These are phyloP conservation scores for Columba guinea DNA, from an alignment of 2,797 vertebrate species.

Conservation along the genomic window DNA sequence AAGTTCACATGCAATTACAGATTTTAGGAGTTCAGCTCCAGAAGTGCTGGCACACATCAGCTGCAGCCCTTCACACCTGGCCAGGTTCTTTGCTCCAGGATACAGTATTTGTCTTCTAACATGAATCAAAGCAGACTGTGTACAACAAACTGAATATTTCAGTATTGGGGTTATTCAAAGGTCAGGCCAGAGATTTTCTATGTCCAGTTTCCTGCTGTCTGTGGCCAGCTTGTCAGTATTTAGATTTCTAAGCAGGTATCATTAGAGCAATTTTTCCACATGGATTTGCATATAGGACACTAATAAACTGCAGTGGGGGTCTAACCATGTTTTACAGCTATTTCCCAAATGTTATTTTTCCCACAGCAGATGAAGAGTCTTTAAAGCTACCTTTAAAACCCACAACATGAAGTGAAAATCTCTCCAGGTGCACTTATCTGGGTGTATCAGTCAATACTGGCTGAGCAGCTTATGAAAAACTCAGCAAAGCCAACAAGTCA, in stretches of 20 bases:
- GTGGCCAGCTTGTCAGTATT: neutral
- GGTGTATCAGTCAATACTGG: neutral
- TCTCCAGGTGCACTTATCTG: neutral
- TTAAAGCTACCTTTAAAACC: neutral
- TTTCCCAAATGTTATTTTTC: neutral
- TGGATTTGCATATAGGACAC: neutral
- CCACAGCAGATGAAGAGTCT: neutral
- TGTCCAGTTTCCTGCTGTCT: neutral
- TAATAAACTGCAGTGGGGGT: neutral
- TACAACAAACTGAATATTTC: conserved; percentile 59
- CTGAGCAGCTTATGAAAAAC: neutral
- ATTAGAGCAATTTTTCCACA: neutral
- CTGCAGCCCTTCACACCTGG: conserved; percentile 30
- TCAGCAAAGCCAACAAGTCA: neutral
- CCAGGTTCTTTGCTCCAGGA: neutral
- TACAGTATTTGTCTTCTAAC: neutral
- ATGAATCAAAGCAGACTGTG: conserved; percentile 34
- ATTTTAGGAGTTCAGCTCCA: neutral
- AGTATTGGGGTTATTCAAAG: conserved; percentile 58
- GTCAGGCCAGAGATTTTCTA: conserved; percentile 53
- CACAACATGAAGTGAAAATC: neutral
- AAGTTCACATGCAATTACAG: neutral
- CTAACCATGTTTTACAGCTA: neutral
- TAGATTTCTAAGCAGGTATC: neutral
- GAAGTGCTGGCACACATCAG: neutral